Percentiles rank a stretch among this genome's conserved stretches.
Conservation (phyloP, 92 coral and sea anemone species). For the Plumapathes pennacea region DNA sequence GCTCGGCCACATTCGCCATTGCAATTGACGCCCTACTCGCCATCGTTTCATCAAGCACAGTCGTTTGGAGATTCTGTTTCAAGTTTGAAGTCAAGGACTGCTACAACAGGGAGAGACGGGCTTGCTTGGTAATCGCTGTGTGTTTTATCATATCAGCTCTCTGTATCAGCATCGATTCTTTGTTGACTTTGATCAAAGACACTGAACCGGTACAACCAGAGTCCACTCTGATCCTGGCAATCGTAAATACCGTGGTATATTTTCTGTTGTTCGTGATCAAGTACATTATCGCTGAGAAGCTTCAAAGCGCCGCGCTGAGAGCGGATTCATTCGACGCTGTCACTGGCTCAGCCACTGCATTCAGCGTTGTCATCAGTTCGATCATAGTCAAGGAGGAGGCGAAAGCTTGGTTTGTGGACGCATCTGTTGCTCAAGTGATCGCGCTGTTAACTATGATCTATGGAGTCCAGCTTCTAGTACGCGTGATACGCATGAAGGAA, state of each 20-base stretch:
- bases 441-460: slow-evolving; percentile 35
- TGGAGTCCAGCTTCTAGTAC: slow-evolving; percentile 29
- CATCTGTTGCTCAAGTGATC: slow-evolving; percentile 39
- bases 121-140: slow-evolving; percentile 33
- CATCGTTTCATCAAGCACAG: slow-evolving; percentile 52
- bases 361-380: slow-evolving; percentile 42
- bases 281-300: slow-evolving; percentile 27
- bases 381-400: slow-evolving; percentile 12
- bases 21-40: slow-evolving; percentile 72
- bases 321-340: slow-evolving; percentile 61
- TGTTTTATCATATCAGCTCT: slow-evolving; percentile 49
- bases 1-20: slow-evolving; percentile 75
- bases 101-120: slow-evolving; percentile 38
- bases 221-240: slow-evolving; percentile 25
- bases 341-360: slow-evolving; percentile 37
- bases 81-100: slow-evolving; percentile 26
- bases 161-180: slow-evolving; percentile 33
- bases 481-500: slow-evolving; percentile 33
- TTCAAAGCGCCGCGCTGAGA: slow-evolving; percentile 39
- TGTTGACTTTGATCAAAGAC: slow-evolving; percentile 4
- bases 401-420: slow-evolving; percentile 45
- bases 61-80: slow-evolving; percentile 67
- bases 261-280: slow-evolving; percentile 32
- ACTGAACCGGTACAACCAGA: slow-evolving; percentile 24
- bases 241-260: slow-evolving; percentile 33